Evolutionary conservation across 2,888 invertebrate species (phyloP), one percentile per base, ranked within the genome.

Genomic region (Cyaniris semiargus): DNA sequence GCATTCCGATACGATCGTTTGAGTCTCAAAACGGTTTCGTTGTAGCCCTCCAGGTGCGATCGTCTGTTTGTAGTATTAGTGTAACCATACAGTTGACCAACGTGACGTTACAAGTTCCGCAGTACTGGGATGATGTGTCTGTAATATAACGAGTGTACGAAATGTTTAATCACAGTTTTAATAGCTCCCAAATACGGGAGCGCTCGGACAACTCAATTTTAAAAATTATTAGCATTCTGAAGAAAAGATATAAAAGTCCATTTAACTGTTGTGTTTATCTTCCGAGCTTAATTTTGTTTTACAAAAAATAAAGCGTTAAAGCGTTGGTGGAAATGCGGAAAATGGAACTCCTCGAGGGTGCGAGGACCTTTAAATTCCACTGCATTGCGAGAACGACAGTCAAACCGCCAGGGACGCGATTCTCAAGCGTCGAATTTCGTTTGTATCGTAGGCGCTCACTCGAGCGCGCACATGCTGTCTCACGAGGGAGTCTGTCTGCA

Each of bases 231-330:
- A 23, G 60, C 23, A 10, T 23, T 23, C 15, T 15, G 15, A 31
- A 27, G 27, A 66, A 66, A 66, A 66, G 5, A 66, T 66, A 66
- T 66, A 66, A 66, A 66, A 66, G 66, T 27, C 66, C 27, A 27
- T 31, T 66, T 66, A 66, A 31, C 66, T 66, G 27, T 31, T 66
- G 27, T 15, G 6, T 66, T 31, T 66, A 27, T 66, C 27, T 66
- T 27, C 15, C 27, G 13, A 23, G 66, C 66, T 66, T 66, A 66
- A 31, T 66, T 66, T 66, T 66, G 27, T 66, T 66, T 66, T 31
- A 66, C 27, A 27, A 66, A 66, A 66, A 66, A 27, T 27, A 66
- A 66, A 27, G 6, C 66, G 27, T 66, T 27, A 66, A 66, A 27
- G 6, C 66, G 27, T 66, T 31, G 13, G 66, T 66, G 21, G 66